Percentiles rank a stretch among this genome's conserved stretches.
phyloP scores from a whole-genome alignment of 1,140 invertebrate species.

The Zaprionus ornatus region DNA sequence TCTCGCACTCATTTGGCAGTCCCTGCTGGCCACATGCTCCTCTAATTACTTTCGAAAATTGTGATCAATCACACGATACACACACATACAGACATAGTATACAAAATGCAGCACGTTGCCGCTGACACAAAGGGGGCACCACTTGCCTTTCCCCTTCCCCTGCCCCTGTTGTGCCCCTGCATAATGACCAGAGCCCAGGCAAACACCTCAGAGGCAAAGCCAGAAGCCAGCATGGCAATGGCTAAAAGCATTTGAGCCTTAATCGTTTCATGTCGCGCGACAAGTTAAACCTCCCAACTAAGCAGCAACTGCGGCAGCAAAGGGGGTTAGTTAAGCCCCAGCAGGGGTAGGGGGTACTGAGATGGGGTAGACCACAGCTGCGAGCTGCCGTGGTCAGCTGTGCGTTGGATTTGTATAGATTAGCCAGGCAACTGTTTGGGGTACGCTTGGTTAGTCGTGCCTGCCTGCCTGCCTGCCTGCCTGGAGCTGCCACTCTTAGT shows the following conservation, averaged over 20 bases:
- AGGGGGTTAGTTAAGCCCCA: background rate
- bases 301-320: background rate
- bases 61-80: constrained; percentile 69
- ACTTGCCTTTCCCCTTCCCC: background rate
- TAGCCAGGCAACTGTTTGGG: constrained; percentile 37
- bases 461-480: constrained; percentile 1
- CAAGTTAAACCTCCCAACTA: constrained; percentile 46
- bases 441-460: background rate
- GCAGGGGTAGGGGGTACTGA: too few relatives aligned
- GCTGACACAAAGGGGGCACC: background rate
- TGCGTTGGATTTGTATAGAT: constrained; percentile 50
- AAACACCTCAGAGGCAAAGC: constrained; percentile 49
- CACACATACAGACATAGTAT: constrained; percentile 4
- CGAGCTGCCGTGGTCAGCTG: constrained; percentile 21
- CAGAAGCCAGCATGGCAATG: constrained; percentile 57
- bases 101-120: constrained; percentile 20
- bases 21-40: constrained; percentile 39
- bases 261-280: constrained; percentile 68
- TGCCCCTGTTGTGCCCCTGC: background rate
- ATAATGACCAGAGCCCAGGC: constrained; percentile 40
- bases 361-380: background rate
- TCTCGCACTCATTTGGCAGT: background rate
- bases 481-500: constrained; percentile 41
- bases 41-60: constrained; percentile 74
- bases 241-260: constrained; percentile 67